Conservation (phyloP, 2,797 vertebrate genomes). For the Liparis tanakae region DNA sequence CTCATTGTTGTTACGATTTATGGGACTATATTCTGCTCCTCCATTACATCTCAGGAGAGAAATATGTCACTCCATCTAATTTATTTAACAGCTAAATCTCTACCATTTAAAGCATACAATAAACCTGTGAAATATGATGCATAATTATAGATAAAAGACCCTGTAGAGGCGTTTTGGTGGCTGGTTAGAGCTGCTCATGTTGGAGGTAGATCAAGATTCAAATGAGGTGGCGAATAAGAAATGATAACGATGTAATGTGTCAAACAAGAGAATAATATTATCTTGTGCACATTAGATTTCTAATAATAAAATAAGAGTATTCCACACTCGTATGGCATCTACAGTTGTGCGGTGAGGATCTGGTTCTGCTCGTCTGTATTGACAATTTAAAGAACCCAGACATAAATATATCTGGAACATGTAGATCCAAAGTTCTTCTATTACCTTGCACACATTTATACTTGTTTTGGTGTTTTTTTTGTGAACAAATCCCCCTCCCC, state of each 20-base stretch:
- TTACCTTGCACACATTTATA: too few species aligned
- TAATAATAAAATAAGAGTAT: too few species aligned
- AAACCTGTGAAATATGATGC: background rate
- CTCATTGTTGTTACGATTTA: background rate
- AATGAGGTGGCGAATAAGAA: background rate
- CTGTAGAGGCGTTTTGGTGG: background rate
- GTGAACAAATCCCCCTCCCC: too few species aligned
- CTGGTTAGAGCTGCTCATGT: too few species aligned
- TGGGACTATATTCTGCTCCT: background rate
- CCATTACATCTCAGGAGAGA: background rate
- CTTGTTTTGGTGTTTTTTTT: too few species aligned
- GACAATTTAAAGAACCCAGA: too few species aligned
- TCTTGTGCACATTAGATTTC: too few species aligned
- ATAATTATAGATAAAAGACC: background rate
- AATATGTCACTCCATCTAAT: background rate
- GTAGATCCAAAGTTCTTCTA: background rate
- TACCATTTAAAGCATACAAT: background rate
- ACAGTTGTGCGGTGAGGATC: too few species aligned
- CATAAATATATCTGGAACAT: background rate
- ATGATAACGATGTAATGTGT: background rate
- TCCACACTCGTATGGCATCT: too few species aligned
- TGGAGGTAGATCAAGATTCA: background rate
- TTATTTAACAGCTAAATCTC: background rate
- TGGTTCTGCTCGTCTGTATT: too few species aligned
- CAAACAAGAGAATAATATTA: too few species aligned